A percentile compares a stretch with the other conserved stretches of the same genome.
Evolutionary conservation across 2,113 vertebrate species (phyloP).

Genomic region (Hippoglossus stenolepis): DNA sequence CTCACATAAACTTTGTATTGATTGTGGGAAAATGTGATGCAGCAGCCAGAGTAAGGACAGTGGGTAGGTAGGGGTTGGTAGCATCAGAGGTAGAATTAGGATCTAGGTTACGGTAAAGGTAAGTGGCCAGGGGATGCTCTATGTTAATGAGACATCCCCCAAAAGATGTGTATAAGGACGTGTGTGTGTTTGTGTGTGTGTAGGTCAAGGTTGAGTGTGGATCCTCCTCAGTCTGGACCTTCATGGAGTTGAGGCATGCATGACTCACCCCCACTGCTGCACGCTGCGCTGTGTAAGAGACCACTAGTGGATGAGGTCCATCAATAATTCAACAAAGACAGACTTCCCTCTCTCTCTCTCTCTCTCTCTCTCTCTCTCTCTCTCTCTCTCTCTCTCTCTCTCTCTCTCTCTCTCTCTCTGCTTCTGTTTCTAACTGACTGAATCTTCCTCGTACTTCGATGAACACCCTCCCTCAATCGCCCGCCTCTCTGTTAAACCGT

Average conservation of each 20-base stretch:
- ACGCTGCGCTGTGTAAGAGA: slow-evolving; percentile 54
- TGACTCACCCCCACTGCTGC: slow-evolving; percentile 67
- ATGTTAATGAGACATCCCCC: not conserved
- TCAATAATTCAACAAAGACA: slow-evolving; percentile 82
- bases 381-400: slow-evolving; percentile 29
- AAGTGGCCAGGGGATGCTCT: not conserved
- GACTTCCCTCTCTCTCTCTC: slow-evolving; percentile 59
- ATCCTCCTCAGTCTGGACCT: slow-evolving; percentile 36
- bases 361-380: slow-evolving; percentile 46
- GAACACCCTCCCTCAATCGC: slow-evolving; percentile 15
- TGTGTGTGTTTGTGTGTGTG: slow-evolving; percentile 1
- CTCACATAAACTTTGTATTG: slow-evolving; percentile 61
- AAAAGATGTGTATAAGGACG: not conserved
- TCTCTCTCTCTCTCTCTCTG: not conserved
- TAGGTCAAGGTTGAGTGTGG: slow-evolving; percentile 26
- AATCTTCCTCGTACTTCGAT: slow-evolving; percentile 34
- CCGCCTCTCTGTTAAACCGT: not conserved
- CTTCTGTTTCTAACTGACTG: slow-evolving; percentile 39
- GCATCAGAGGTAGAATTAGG: not conserved
- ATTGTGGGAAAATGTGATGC: slow-evolving; percentile 1
- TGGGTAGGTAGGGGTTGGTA: not conserved
- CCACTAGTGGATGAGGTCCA: slow-evolving; percentile 67
- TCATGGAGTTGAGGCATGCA: slow-evolving; percentile 44
- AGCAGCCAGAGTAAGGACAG: not conserved
- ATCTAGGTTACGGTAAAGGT: not conserved